Evolutionary conservation across 1,140 invertebrate species (phyloP), one percentile per base, ranked within the genome.

Genomic region (Lepidurus packardi): DNA sequence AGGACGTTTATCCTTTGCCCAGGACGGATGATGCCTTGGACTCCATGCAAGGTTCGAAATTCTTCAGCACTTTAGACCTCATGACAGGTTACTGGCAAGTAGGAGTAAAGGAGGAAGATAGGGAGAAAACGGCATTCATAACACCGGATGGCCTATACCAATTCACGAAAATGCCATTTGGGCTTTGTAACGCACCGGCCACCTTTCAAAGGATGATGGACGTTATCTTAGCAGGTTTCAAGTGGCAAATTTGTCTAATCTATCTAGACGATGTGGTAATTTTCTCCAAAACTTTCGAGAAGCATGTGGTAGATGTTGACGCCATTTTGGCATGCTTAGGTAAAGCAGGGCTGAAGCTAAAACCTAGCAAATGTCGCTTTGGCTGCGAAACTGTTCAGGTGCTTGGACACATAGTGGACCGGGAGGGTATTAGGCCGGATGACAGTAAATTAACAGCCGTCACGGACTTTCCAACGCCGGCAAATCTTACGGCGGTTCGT

Each of bases 81-180:
- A 25, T 25, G 25, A 1, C 1, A 25, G 25, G 25, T 25, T 25
- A 25, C 25, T 75, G 81, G 25, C 25, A 25, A 25, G 25, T 25
- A 25, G 25, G 25, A 25, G 25, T 25, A 25, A 25, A 25, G 25
- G n/a, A n/a, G n/a, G 25, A 25, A 25, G 25, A 25, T 1, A 25
- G 25, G 25, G 25, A 25, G 25, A 25, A 25, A 25, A 25, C 25
- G 25, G 25, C 25, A 25, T 25, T 25, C 1, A 25, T 25, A 25
- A 25, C 25, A 25, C 1, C 25, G 25, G 25, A 25, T 25, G 25
- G 81, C 10, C 77, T 82, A 10, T 85, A 81, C 79, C 81, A 82
- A 79, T 84, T 81, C 74, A 83, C 73, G 21, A 77, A 47, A 8
- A 77, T 81, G 77, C 80, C 82, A 21, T 87, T 34, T 34, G 34